Percentiles rank a stretch among this genome's conserved stretches.
Evolutionary conservation across 2,113 vertebrate species (phyloP).

Genomic region (Bubo bubo): DNA sequence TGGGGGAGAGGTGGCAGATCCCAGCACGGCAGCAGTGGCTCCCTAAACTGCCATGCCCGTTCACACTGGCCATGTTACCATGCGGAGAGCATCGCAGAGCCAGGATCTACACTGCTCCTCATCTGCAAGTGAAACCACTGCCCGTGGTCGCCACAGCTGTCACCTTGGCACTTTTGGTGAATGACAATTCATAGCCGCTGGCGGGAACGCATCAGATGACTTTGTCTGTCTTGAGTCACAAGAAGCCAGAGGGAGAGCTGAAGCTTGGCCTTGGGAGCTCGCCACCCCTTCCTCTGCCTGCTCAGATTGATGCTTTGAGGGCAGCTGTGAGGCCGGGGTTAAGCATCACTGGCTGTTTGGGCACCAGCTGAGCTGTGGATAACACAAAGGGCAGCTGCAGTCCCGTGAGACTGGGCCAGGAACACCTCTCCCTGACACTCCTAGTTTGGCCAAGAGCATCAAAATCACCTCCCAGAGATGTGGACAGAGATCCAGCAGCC

Average conservation of each 20-base stretch:
- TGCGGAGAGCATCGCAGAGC: rapidly evolving
- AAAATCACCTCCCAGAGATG: not conserved
- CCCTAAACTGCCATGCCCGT: rapidly evolving
- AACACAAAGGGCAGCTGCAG: not conserved
- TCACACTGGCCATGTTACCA: rapidly evolving
- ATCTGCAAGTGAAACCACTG: rapidly evolving
- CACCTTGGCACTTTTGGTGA: constrained; percentile 2
- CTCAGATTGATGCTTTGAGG: not conserved
- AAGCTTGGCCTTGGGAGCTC: not conserved
- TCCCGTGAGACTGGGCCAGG: not conserved
- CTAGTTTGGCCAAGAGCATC: not conserved
- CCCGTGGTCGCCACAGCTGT: not conserved
- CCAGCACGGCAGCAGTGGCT: rapidly evolving
- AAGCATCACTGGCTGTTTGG: not conserved
- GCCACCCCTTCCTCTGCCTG: not conserved
- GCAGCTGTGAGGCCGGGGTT: not conserved
- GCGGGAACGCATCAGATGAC: not conserved
- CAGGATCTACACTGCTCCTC: not conserved
- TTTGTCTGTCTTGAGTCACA: not conserved
- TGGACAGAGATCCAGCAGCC: not conserved
- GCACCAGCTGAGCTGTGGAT: not conserved
- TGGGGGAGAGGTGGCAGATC: not conserved
- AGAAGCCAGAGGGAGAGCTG: not conserved
- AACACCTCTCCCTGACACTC: not conserved
- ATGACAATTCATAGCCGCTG: not conserved